A percentile compares a stretch with the other conserved stretches of the same genome.
These are phyloP conservation scores for Cyprinodon diabolis DNA, from an alignment of 2,797 vertebrate genomes.

Conservation along the genomic window DNA sequence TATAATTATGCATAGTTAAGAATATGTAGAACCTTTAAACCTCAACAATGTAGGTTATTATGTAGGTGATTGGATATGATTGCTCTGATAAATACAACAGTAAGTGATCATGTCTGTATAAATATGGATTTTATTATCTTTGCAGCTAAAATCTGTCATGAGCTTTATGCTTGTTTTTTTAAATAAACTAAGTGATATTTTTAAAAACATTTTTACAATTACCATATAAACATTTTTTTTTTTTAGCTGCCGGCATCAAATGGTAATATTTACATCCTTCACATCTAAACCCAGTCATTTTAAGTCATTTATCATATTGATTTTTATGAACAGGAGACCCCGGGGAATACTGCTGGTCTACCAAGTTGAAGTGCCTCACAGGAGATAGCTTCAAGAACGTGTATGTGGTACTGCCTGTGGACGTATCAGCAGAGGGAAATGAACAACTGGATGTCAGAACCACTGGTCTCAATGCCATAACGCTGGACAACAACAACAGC, in stretches of 20 bases:
- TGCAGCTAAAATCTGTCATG: too few species aligned
- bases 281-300: not conserved
- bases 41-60: too few species aligned
- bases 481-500: conserved; percentile 26
- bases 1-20: too few species aligned
- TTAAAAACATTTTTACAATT: not conserved
- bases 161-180: too few species aligned
- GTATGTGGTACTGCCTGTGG: conserved; percentile 72
- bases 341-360: conserved; percentile 78
- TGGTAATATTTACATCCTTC: not conserved
- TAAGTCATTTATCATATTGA: not conserved
- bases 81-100: not conserved
- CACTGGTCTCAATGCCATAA: conserved; percentile 9
- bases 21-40: too few species aligned
- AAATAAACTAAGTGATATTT: not conserved
- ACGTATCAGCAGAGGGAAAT: conserved; percentile 22
- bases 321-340: conserved; percentile 57
- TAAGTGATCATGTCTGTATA: not conserved
- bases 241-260: not conserved
- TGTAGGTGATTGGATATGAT: not conserved
- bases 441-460: conserved; percentile 57
- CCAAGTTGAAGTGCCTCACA: conserved; percentile 56
- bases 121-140: not conserved
- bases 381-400: conserved; percentile 67
- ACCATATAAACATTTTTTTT: not conserved